Conservation (phyloP, 1,140 invertebrate species). For the Drosophila teissieri region DNA sequence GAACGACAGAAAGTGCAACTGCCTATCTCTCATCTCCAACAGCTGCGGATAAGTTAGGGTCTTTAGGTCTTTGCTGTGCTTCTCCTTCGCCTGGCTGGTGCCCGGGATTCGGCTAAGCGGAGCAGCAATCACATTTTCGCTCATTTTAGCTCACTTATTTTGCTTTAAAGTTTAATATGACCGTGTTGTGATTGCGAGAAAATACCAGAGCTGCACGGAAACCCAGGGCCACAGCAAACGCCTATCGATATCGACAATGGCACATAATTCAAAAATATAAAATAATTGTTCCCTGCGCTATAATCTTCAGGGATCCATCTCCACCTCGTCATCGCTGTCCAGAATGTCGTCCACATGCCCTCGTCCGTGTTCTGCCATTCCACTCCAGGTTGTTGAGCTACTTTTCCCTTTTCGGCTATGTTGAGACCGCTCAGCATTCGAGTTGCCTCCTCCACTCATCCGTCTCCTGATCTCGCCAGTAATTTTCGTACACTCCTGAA, state of each 20-base stretch:
- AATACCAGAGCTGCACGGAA: neutral
- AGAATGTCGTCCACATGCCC: conserved; percentile 82
- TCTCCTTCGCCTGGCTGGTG: conserved; percentile 49
- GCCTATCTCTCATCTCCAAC: conserved; percentile 85
- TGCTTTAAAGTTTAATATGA: conserved; percentile 4
- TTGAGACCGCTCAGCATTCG: conserved; percentile 87
- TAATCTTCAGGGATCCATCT: conserved; percentile 88
- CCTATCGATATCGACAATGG: neutral
- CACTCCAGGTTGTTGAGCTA: conserved; percentile 88
- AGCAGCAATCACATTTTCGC: conserved; percentile 32
- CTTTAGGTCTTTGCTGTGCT: conserved; percentile 76
- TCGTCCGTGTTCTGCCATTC: conserved; percentile 85
- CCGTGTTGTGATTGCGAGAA: neutral
- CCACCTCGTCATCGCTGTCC: conserved; percentile 88
- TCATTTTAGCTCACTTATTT: conserved; percentile 33
- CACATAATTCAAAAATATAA: neutral
- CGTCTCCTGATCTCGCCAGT: conserved; percentile 86
- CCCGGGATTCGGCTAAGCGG: conserved; percentile 57
- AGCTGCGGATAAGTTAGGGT: conserved; percentile 85
- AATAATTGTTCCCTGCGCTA: conserved; percentile 86
- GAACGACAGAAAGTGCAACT: conserved; percentile 85
- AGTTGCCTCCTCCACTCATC: conserved; percentile 87
- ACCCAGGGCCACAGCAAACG: neutral
- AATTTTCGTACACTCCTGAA: conserved; percentile 86
- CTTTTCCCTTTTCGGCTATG: conserved; percentile 86